These are phyloP conservation scores for Nomada fabriciana DNA, from an alignment of 2,888 invertebrate species.

Conservation along the genomic window DNA sequence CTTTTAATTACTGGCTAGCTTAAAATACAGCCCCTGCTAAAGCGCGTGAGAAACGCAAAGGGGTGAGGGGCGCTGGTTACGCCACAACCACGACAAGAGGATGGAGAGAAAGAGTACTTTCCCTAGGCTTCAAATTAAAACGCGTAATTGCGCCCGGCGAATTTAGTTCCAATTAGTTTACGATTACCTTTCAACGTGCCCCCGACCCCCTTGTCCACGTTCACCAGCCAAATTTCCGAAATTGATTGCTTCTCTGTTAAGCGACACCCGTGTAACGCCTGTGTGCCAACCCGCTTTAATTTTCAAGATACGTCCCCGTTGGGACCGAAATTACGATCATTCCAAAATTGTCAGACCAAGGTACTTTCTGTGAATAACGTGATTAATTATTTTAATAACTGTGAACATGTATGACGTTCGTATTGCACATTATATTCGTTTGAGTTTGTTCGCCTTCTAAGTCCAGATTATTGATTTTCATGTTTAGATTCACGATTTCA, in stretches of 20 bases:
- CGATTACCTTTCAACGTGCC: slow-evolving; percentile 73
- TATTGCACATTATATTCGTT: too few species aligned
- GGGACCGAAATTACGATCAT: neutral
- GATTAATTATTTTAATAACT: neutral
- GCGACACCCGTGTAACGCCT: slow-evolving; percentile 4
- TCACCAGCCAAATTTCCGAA: slow-evolving; percentile 58
- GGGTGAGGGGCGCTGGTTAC: slow-evolving; percentile 30
- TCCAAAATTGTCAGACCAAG: neutral
- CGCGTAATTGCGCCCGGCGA: slow-evolving; percentile 75
- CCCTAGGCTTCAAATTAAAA: slow-evolving; percentile 78
- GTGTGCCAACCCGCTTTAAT: slow-evolving; percentile 10
- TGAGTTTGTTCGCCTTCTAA: too few species aligned
- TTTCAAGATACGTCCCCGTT: neutral
- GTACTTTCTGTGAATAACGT: neutral
- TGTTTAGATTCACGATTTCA: too few species aligned
- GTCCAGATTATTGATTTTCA: too few species aligned
- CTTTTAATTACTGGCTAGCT: slow-evolving; percentile 78
- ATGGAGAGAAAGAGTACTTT: slow-evolving; percentile 56
- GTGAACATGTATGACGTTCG: too few species aligned
- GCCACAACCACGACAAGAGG: slow-evolving; percentile 19
- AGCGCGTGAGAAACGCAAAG: slow-evolving; percentile 53
- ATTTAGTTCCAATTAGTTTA: slow-evolving; percentile 80
- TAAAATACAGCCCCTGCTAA: slow-evolving; percentile 69
- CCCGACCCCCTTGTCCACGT: slow-evolving; percentile 20
- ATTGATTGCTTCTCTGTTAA: slow-evolving; percentile 56